Percentiles rank a stretch among this genome's conserved stretches.
phyloP scores from a whole-genome alignment of 2,888 invertebrate species.

The Diachrysia chrysitis region DNA sequence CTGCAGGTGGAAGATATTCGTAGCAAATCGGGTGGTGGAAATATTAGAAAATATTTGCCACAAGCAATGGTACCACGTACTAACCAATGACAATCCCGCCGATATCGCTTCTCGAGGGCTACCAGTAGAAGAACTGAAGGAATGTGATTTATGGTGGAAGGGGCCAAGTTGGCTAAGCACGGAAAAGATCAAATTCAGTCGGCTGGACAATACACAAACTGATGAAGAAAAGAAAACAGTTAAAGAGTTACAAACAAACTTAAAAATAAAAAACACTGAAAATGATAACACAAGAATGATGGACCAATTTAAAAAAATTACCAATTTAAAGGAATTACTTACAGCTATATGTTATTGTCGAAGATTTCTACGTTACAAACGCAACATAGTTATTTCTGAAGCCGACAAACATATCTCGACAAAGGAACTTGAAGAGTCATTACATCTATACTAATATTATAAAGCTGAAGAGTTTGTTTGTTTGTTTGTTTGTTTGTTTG shows the following conservation, averaged over 20 bases:
- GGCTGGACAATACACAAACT: constrained; percentile 6
- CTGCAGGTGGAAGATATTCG: neutral
- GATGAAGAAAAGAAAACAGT: constrained; percentile 15
- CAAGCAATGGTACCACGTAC: neutral
- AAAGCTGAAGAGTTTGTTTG: no score
- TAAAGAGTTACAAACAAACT: constrained; percentile 10
- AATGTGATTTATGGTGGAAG: constrained; percentile 18
- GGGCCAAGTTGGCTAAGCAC: constrained; percentile 14
- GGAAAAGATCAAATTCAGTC: constrained; percentile 17
- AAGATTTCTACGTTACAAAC: constrained; percentile 17
- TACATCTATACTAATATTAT: no score
- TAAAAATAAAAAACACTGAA: constrained; percentile 4
- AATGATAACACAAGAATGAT: constrained; percentile 6
- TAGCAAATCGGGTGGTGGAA: neutral
- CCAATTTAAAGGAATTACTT: constrained; percentile 13
- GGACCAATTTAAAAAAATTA: constrained; percentile 9
- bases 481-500: no score
- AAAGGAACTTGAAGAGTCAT: constrained; percentile 9
- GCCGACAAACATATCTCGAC: constrained; percentile 16
- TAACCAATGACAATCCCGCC: neutral
- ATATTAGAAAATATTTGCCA: neutral
- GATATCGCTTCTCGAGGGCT: neutral
- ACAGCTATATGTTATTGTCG: constrained; percentile 11
- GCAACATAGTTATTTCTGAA: constrained; percentile 10
- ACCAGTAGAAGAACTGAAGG: no score